A percentile compares a stretch with the other conserved stretches of the same genome.
Evolutionary conservation across 2,797 vertebrate species (phyloP).

Genomic region (Peromyscus attwateri): DNA sequence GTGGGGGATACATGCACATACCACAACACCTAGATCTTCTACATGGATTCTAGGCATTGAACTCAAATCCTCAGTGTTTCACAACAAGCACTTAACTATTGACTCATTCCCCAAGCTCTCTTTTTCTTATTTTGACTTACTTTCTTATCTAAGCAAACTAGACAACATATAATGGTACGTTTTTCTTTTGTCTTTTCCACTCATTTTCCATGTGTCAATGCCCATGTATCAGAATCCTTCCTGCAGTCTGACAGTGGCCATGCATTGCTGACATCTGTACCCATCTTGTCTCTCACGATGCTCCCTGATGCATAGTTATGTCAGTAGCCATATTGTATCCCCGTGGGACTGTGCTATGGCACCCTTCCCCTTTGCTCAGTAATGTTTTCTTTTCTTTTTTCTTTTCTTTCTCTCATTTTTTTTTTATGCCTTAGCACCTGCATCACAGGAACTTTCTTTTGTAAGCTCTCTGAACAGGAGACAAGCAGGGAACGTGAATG

Average conservation of each 20-base stretch:
- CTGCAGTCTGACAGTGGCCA: not conserved
- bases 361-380: not conserved
- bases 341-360: accelerated
- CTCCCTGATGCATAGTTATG: accelerated
- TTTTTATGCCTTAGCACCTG: not conserved
- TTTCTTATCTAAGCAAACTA: not conserved
- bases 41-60: not conserved
- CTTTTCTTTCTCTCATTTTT: too few species aligned
- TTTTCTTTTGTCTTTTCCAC: not conserved
- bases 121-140: not conserved
- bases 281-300: accelerated
- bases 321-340: accelerated
- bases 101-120: not conserved
- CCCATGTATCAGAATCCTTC: not conserved
- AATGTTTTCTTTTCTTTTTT: not conserved
- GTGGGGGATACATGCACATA: too few species aligned
- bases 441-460: not conserved
- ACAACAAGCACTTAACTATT: not conserved
- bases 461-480: not conserved
- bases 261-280: not conserved
- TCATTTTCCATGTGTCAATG: not conserved
- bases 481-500: not conserved
- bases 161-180: not conserved
- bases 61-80: not conserved
- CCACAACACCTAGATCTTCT: not conserved